A percentile compares a stretch with the other conserved stretches of the same genome.
These are phyloP conservation scores for Sebastes oblongus DNA, from an alignment of 2,797 vertebrate species.

Conservation along the genomic window DNA sequence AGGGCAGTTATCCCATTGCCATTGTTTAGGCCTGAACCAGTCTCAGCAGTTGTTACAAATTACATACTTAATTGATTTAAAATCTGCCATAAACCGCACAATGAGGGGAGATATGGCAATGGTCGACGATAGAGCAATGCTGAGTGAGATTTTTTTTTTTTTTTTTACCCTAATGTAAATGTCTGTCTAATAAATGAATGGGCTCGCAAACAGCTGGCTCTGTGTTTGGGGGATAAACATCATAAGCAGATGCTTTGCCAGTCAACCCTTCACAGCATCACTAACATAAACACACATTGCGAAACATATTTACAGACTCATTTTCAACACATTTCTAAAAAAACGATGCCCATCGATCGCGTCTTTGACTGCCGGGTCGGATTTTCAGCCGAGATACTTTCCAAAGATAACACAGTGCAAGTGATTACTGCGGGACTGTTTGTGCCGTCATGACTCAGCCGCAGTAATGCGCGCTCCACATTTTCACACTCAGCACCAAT, in stretches of 20 bases:
- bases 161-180: conserved; percentile 52
- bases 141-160: conserved; percentile 50
- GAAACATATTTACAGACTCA: conserved; percentile 28
- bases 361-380: conserved; percentile 28
- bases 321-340: conserved; percentile 53
- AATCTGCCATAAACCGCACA: conserved; percentile 86
- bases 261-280: conserved; percentile 19
- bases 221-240: conserved; percentile 55
- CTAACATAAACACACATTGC: conserved; percentile 30
- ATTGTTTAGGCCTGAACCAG: conserved; percentile 94
- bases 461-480: conserved; percentile 58
- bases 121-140: conserved; percentile 50
- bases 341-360: conserved; percentile 36
- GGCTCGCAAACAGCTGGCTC: conserved; percentile 62
- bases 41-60: conserved; percentile 99
- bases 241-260: conserved; percentile 49
- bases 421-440: conserved; percentile 53
- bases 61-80: conserved; percentile 97
- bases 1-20: conserved; percentile 98
- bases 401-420: conserved; percentile 56
- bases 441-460: conserved; percentile 64
- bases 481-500: conserved; percentile 77
- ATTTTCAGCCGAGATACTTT: conserved; percentile 53
- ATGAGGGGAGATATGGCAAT: conserved; percentile 72
- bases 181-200: conserved; percentile 67